Evolutionary conservation across 1,140 invertebrate species (phyloP), one percentile per base, ranked within the genome.

Genomic region (Atta cephalotes): DNA sequence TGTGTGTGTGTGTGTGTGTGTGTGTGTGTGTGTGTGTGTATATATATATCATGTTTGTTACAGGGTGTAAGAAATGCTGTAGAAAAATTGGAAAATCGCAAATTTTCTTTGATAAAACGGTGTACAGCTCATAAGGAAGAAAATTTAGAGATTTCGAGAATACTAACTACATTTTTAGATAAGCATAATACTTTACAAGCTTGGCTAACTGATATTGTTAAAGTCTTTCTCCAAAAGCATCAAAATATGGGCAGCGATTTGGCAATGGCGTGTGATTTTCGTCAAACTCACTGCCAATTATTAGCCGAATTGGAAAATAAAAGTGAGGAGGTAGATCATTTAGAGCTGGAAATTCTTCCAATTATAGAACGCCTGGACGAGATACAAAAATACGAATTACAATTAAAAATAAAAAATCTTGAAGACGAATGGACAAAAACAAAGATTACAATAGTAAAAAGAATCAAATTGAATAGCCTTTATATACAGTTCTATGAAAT

Each of bases 401-500:
- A 96, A 76, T 93, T 96, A 7, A 97, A 97, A 92, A 96, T 96
- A 2, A 96, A 97, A 28, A 93, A 96, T 0, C 92, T 98, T 9
- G 95, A 90, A 9, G 95, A 96, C 51, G 96, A 96, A 58, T 98
- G 97, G 96, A 94, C 96, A 21, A 95, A 96, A 58, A 95, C 97
- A 0, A 96, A 97, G 87, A 96, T 96, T 79, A 91, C 96, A 18
- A 93, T 98, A 0, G 96, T 97, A 86, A 95, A 95, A 74, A 96
- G 98, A 82, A 96, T 98, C 31, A 95, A 97, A 85, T 91, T 97
- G 12, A 96, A 96, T 39, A 96, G 96, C 2, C 92, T 96, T 77
- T 98, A 98, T 90, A 96, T 97, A 51, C 96, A 97, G 87, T 98
- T 98, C 94, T 97, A 98, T 89, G 96, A 96, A 91, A 95, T 96